Percentiles rank a stretch among this genome's conserved stretches.
These are phyloP conservation scores for Atta texana DNA, from an alignment of 1,140 invertebrate genomes.

Conservation along the genomic window DNA sequence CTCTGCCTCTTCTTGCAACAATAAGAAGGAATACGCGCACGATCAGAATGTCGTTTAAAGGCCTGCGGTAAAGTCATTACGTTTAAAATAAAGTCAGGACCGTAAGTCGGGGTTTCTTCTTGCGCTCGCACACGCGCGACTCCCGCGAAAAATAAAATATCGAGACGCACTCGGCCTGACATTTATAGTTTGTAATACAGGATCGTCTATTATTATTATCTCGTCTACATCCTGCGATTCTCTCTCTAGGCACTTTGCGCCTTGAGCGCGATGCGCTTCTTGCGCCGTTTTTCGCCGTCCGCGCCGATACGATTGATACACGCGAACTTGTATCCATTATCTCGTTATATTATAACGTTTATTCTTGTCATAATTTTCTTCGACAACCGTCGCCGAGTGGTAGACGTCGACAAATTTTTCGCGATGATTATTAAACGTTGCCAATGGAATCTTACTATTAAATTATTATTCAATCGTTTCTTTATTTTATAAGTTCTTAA, in stretches of 20 bases:
- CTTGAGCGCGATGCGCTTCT: constrained; percentile 55
- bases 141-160: constrained; percentile 72
- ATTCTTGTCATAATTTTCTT: constrained; percentile 35
- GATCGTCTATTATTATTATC: constrained; percentile 78
- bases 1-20: constrained; percentile 65
- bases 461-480: neutral
- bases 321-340: constrained; percentile 48
- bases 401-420: constrained; percentile 41
- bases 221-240: constrained; percentile 70
- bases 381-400: constrained; percentile 29
- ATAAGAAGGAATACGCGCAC: constrained; percentile 70
- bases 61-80: constrained; percentile 74
- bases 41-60: constrained; percentile 76
- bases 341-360: constrained; percentile 50
- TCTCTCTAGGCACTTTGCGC: constrained; percentile 59
- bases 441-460: neutral
- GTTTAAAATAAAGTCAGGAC: constrained; percentile 65
- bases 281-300: constrained; percentile 49
- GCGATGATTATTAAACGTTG: neutral
- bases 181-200: constrained; percentile 77
- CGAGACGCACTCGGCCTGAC: constrained; percentile 63
- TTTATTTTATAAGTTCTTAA: neutral
- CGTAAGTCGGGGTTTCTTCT: constrained; percentile 63
- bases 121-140: constrained; percentile 68
- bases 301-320: constrained; percentile 41